Percentiles rank a stretch among this genome's conserved stretches.
Conservation (phyloP, 2,797 vertebrate species). For the Chrysocyon brachyurus region DNA sequence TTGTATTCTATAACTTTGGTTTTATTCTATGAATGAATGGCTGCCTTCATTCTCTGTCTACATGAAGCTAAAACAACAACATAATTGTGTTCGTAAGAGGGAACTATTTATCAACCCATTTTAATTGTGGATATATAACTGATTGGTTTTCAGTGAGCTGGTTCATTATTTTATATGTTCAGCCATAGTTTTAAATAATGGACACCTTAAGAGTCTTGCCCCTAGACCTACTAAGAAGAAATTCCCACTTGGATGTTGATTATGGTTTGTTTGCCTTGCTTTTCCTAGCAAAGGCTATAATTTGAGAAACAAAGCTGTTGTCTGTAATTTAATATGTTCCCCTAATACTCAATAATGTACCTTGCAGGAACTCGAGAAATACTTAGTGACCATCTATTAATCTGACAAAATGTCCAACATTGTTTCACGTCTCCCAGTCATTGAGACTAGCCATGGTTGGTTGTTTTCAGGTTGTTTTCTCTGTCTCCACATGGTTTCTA, state of each 20-base stretch:
- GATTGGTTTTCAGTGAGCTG: conserved; percentile 43
- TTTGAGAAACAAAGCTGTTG: conserved; percentile 56
- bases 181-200: conserved; percentile 41
- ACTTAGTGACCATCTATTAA: neutral
- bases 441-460: neutral
- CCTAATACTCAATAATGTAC: neutral
- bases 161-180: conserved; percentile 2
- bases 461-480: conserved; percentile 36
- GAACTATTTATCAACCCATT: conserved; percentile 21
- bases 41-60: neutral
- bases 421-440: neutral
- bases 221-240: conserved; percentile 53
- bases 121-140: conserved; percentile 33
- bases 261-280: conserved; percentile 19
- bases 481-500: neutral
- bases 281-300: conserved; percentile 38
- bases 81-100: conserved; percentile 17
- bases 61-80: neutral
- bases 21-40: conserved; percentile 45
- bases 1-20: conserved; percentile 44
- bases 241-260: conserved; percentile 37
- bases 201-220: neutral
- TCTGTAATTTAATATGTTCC: conserved; percentile 50
- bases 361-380: conserved; percentile 33
- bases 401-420: neutral